Conservation (phyloP, 2,888 invertebrate genomes). For the Drosophila macrospina region DNA sequence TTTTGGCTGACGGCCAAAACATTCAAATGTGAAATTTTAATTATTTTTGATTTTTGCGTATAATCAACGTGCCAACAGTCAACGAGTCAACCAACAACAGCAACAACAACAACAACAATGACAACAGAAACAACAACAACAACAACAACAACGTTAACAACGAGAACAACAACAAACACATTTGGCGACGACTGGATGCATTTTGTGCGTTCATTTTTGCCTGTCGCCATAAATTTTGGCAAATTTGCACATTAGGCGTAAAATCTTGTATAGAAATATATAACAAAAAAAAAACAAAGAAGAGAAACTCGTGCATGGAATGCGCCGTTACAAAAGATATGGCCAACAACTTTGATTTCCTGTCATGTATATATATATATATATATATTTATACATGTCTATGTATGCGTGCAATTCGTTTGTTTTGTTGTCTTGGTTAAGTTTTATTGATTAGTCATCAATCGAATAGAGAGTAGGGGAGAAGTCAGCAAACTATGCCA, state of each 20-base stretch:
- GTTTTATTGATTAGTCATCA: conserved; percentile 76
- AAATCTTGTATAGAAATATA: conserved; percentile 37
- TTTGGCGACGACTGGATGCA: conserved; percentile 54
- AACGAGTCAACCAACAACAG: conserved; percentile 35
- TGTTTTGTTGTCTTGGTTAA: conserved; percentile 60
- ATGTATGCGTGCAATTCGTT: conserved; percentile 1
- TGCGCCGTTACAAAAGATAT: not conserved
- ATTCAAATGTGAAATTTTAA: conserved; percentile 81
- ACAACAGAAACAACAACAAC: conserved; percentile 9
- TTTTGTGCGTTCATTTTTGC: conserved; percentile 59
- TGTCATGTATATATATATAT: not conserved
- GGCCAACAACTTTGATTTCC: conserved; percentile 8
- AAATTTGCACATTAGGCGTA: conserved; percentile 79
- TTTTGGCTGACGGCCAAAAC: conserved; percentile 70
- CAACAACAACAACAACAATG: conserved; percentile 21
- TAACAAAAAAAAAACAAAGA: not conserved
- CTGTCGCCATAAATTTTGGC: conserved; percentile 78
- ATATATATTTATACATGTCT: not conserved
- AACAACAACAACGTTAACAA: conserved; percentile 24
- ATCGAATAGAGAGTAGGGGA: conserved; percentile 47
- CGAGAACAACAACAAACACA: not conserved
- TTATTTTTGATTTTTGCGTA: conserved; percentile 82
- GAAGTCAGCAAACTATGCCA: conserved; percentile 37
- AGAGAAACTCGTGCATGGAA: not conserved
- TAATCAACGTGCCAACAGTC: conserved; percentile 78